Evolutionary conservation across 1,140 invertebrate species (phyloP), one percentile per base, ranked within the genome.

Genomic region (Bombus polaris): DNA sequence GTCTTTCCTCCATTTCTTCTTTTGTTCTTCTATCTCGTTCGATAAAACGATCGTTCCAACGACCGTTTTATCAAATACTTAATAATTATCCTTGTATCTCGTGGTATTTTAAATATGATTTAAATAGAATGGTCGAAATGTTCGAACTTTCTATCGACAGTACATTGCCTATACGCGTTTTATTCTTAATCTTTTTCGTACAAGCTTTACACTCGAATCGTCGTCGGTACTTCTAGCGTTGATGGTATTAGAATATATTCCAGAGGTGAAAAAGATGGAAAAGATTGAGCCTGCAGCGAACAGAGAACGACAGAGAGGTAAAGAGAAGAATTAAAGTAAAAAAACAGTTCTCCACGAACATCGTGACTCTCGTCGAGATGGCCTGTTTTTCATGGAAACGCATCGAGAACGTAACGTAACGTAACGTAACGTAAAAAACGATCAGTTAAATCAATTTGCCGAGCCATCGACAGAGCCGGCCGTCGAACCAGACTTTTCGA

Each of bases 361-460:
- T 39, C 22, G 68, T 35, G 66, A 10, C 32, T 18, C 68, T 10
- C 22, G 22, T 15, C 18, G 28, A 71, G 39, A 71, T 25, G 28
- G 25, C 35, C 32, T 25, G 68, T 39, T 70, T 70, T 70, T 70
- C 18, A 37, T n/a, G 62, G 35, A 39, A 39, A 71, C 68, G 68
- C 35, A 12, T 15, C 13, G 71, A 32, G 71, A 73, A 53, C 5
- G 39, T 53, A 53, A 53, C 47, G 47, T 53, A 53, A 53, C 47
- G 39, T 37, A 39, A 39, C 18, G 39, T 32, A 53, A 35, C 32
- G 42, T 8, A 35, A 32, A 53, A 74, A 47, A 72, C 71, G 71
- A 72, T 44, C n/a, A 15, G 28, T 39, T 72, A 44, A 74, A 74
- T 74, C 72, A 74, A 74, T 74, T 74, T 74, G 42, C 39, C 42